Percentiles rank a stretch among this genome's conserved stretches.
Evolutionary conservation across 2,113 vertebrate genomes (phyloP).

Genomic region (Cyanistes caeruleus): DNA sequence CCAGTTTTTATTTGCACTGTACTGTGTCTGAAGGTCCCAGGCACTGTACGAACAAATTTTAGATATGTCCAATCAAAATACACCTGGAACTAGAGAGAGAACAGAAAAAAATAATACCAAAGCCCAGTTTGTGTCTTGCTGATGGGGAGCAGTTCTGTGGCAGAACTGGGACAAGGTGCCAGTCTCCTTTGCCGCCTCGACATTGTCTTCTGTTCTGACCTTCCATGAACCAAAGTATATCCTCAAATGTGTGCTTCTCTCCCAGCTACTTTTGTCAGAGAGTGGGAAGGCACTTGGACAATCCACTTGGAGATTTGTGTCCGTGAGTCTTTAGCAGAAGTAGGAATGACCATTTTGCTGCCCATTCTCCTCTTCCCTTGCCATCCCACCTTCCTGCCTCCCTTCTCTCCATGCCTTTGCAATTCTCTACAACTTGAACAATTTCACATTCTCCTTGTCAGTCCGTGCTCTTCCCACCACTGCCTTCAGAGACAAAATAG

Average conservation of each 20-base stretch:
- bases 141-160: not conserved
- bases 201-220: not conserved
- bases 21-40: not conserved
- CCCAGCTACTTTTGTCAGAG: not conserved
- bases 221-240: not conserved
- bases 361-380: not conserved
- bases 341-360: not conserved
- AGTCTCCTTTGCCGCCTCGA: not conserved
- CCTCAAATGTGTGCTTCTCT: not conserved
- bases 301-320: not conserved
- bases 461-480: not conserved
- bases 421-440: not conserved
- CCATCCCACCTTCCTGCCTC: not conserved
- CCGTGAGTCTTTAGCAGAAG: not conserved
- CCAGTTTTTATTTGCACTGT: not conserved
- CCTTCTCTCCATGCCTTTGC: not conserved
- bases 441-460: not conserved
- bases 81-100: not conserved
- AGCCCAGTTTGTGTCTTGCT: not conserved
- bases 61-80: not conserved
- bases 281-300: not conserved
- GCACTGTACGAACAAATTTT: not conserved
- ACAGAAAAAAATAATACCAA: not conserved
- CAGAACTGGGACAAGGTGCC: not conserved
- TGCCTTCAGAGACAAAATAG: slow-evolving; percentile 26